Evolutionary conservation across 2,888 invertebrate species (phyloP), one percentile per base, ranked within the genome.

Genomic region (Sminthurides aquaticus): DNA sequence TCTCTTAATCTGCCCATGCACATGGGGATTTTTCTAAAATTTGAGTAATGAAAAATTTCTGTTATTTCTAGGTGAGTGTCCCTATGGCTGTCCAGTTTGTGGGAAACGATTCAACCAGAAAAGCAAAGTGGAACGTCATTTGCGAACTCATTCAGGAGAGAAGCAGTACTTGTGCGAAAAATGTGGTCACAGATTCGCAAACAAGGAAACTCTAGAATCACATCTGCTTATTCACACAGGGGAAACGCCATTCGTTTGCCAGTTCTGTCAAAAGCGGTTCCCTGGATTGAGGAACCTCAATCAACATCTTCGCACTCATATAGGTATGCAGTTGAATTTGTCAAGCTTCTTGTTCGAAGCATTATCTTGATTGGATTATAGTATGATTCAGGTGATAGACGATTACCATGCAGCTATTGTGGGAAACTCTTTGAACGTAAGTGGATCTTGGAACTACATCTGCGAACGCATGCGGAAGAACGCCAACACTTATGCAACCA

Each of bases 61-160:
- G 5, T 5, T 34, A 34, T 34, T n/a, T 67, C 27, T 62, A 71
- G 75, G 75, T 5, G 73, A 73, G 70, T 82, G 84, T 65, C 84
- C 84, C 0, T 85, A 82, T 72, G 77, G 81, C 0, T 88, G 88
- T 72, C 81, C 81, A 18, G 76, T 82, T 0, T 90, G 90, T 74
- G 80, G 82, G 1, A 87, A 87, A 76, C 80, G 83, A 28, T 90
- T 89, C 78, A 83, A 84, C 43, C 87, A 87, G 71, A 82, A 82
- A 76, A 84, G 85, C 49, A 87, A 88, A 76, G 79, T 90, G 48
- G 85, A 85, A 69, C 81, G 89, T 54, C 90, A 90, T 75, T 82
- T 84, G 78, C 78, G 82, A 20, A 81, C 83, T 64, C 88, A 88
- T 75, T 82, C 82, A 3, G 79, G 83, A 68, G 82, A 82, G 71